Base-by-base conservation (phyloP, 2,113 vertebrate genomes). In the Clarias batrachus region DNA sequence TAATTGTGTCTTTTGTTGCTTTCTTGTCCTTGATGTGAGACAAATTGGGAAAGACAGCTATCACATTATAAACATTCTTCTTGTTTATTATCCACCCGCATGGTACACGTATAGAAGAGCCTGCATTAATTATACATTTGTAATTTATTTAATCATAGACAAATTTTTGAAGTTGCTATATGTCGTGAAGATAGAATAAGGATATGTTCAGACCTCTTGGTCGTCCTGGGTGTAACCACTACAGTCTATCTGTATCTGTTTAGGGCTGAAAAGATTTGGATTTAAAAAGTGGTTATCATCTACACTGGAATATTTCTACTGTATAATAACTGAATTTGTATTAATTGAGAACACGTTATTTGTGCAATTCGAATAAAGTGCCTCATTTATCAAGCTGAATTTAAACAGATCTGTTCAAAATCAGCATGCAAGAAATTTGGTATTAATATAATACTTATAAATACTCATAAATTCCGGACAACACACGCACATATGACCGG, bases 1-100 rank as follows among this genome's bases (percentile, higher is more conserved):
- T 97, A 97, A 97, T 97, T 97, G 96, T 96, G 96, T 97, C 96
- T 97, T 97, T 97, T 87, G 62, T 78, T 77, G 74, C 94, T 94
- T 96, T 94, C 94, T 95, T 96, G 70, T 87, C 96, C 48, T 48
- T 48, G 48, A 48, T 48, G 48, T 48, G 48, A 8, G 48, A 48
- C 94, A 96, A 96, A 82, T 85, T 95, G 96, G 95, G 94, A 95
- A 92, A 91, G 23, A n/a, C 5, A 70, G 14, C 70, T 33, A 7
- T 70, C 62, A 90, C 62, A 81, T 77, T 87, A 77, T 63, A 84
- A 87, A 19, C 71, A 78, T 89, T 83, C 73, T 81, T 93, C 68
- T 81, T 91, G 70, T 95, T 94, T 95, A 95, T 95, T 93, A 94
- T 94, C 93, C 93, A 93, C 90, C 14, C 25, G 13, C 17, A 10